Percentiles rank a stretch among this genome's conserved stretches.
Conservation (phyloP, 2,113 vertebrate species). For the Neolamprologus hecqui region DNA sequence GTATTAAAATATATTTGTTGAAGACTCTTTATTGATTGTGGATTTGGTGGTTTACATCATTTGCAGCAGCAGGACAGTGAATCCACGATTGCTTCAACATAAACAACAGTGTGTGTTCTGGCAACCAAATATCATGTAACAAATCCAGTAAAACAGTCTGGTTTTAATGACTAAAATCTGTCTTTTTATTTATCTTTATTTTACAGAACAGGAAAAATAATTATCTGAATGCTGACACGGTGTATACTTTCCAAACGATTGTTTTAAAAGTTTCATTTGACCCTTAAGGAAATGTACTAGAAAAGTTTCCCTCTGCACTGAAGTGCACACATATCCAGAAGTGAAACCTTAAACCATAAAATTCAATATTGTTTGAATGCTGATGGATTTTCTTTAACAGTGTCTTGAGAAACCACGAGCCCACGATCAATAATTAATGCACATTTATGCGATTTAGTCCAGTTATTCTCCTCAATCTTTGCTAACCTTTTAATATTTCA, state of each 20-base stretch:
- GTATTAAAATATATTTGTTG: neutral
- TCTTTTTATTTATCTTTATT: neutral
- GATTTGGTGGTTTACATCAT: neutral
- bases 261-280: neutral
- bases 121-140: neutral
- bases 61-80: neutral
- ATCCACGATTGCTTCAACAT: neutral
- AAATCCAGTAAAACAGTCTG: neutral
- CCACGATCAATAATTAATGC: constrained; percentile 32
- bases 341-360: neutral
- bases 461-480: constrained; percentile 7
- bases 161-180: neutral
- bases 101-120: neutral
- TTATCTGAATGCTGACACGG: neutral
- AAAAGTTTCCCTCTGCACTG: neutral
- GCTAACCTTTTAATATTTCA: constrained; percentile 20
- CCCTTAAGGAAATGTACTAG: neutral
- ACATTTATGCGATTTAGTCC: neutral
- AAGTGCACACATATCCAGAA: neutral
- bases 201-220: neutral
- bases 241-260: neutral
- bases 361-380: constrained; percentile 5
- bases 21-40: neutral
- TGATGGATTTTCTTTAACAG: neutral
- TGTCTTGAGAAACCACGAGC: neutral